A percentile compares a stretch with the other conserved stretches of the same genome.
These are phyloP conservation scores for Callipepla californica DNA, from an alignment of 2,113 vertebrate genomes.

Conservation along the genomic window DNA sequence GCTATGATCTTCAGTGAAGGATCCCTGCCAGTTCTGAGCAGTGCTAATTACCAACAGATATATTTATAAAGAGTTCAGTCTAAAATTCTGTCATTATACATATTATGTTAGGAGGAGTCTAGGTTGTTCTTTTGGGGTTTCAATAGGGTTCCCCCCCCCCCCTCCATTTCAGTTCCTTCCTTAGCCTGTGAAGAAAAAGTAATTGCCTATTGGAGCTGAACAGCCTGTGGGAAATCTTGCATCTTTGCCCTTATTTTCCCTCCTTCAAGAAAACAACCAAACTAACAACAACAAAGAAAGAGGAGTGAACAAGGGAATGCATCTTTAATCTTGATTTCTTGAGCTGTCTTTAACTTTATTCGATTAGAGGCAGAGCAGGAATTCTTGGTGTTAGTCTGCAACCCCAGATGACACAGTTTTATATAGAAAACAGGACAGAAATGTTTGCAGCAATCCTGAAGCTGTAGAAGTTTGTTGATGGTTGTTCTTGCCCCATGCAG, in stretches of 20 bases:
- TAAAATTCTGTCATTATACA: neutral
- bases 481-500: neutral
- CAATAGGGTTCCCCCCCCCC: neutral
- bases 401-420: neutral
- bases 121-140: neutral
- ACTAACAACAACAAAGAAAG: neutral
- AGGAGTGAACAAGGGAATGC: neutral
- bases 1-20: rapidly evolving
- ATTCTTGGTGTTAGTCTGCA: slow-evolving; percentile 38
- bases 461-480: neutral
- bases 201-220: slow-evolving; percentile 4
- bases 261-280: neutral
- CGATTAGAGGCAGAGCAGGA: slow-evolving; percentile 21
- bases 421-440: neutral
- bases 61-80: neutral
- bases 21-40: neutral
- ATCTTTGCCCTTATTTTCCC: neutral
- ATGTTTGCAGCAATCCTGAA: neutral
- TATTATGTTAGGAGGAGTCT: neutral
- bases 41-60: neutral
- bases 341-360: neutral
- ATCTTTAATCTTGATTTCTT: slow-evolving; percentile 33
- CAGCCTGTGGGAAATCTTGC: neutral
- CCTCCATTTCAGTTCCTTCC: neutral
- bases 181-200: neutral